Evolutionary conservation across 2,888 invertebrate genomes (phyloP), one percentile per base, ranked within the genome.

Genomic region (Dendrolimus houi): DNA sequence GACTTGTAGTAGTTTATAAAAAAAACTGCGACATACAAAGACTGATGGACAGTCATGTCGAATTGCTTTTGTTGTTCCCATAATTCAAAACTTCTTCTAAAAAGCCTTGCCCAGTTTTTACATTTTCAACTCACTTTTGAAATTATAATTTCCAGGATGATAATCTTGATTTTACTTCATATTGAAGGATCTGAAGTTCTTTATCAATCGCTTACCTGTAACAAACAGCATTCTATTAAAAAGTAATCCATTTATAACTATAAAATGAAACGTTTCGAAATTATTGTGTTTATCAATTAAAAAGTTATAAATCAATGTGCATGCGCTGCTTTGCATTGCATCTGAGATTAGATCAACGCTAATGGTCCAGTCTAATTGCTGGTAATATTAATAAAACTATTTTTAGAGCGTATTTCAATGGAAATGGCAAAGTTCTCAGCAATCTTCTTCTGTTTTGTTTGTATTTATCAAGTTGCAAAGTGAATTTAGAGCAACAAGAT

Each of bases 341-440:
- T 65, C 62, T 56, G 56, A 71, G 81, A 82, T 82, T 71, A 80
- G 71, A 80, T 79, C 71, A 62, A 67, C 64, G 71, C 62, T 81
- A 78, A 83, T 79, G 75, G 72, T 60, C 41, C 63, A 66, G 61
- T 65, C 71, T 79, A 81, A 82, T 82, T 81, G 75, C 75, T 64
- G 57, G 68, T 65, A 70, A 73, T 71, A 71, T 66, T 71, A 71
- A 73, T 75, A 73, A 75, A 77, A 69, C 69, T 76, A 76, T 76
- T 71, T 72, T 67, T 64, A 71, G 65, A 61, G 52, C 41, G 52
- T 52, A 52, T 64, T 64, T 64, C 63, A 67, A 69, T 64, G 65
- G 63, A 65, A 65, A 65, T 59, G 57, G 60, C 60, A 62, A 63
- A 62, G 57, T 61, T 58, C 53, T 56, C 58, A 57, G 56, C 57